These are phyloP conservation scores for Zoanthus solanderi DNA, from an alignment of 92 coral and sea anemone genomes.

Conservation along the genomic window DNA sequence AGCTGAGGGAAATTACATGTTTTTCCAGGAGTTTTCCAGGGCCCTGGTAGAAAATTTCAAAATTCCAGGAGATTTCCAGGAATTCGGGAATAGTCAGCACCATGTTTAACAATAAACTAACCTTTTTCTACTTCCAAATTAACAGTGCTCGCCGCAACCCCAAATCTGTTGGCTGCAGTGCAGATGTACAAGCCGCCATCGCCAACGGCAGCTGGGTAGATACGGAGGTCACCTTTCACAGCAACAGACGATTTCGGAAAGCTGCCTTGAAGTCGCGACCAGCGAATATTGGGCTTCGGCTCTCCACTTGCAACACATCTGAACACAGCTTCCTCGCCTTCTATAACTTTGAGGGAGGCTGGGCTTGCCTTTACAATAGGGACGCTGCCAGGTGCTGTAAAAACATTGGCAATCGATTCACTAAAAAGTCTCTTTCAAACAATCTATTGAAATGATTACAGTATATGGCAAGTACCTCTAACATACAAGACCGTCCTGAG, in stretches of 20 bases:
- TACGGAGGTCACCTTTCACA: constrained; percentile 70
- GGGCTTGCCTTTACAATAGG: constrained; percentile 77
- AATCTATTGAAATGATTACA: not conserved
- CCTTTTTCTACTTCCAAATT: constrained; percentile 85
- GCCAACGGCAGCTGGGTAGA: constrained; percentile 63
- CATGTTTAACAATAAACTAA: constrained; percentile 15
- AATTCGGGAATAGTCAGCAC: not conserved
- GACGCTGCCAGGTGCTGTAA: constrained; percentile 84
- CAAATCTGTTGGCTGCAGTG: constrained; percentile 88
- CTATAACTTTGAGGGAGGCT: constrained; percentile 68
- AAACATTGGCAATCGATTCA: not conserved
- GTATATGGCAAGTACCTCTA: constrained; percentile 60
- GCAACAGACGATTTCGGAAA: constrained; percentile 74
- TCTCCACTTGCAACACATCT: constrained; percentile 84
- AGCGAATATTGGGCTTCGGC: constrained; percentile 75
- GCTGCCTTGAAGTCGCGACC: constrained; percentile 80
- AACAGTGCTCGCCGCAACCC: constrained; percentile 71
- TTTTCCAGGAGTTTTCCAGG: too few relatives aligned
- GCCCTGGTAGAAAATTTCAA: too few relatives aligned
- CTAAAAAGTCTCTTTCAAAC: not conserved
- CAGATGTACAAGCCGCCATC: constrained; percentile 87
- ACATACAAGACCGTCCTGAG: constrained; percentile 85
- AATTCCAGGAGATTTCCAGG: too few relatives aligned
- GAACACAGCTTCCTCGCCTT: constrained; percentile 86
- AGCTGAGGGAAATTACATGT: too few relatives aligned